These are phyloP conservation scores for Vulpes lagopus DNA, from an alignment of 2,113 vertebrate genomes.

Conservation along the genomic window DNA sequence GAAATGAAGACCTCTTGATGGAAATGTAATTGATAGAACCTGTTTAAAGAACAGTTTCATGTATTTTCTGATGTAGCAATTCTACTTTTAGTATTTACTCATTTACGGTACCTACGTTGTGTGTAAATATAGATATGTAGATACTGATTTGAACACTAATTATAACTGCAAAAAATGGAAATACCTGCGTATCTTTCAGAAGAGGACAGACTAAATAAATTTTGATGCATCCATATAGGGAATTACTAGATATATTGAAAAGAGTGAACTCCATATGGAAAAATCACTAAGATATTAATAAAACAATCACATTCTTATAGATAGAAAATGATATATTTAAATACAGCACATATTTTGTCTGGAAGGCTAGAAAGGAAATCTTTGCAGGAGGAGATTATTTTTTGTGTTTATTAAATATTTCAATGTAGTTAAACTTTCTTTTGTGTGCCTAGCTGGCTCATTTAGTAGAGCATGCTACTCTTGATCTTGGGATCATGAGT, in stretches of 20 bases:
- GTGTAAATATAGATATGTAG: background rate
- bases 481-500: background rate
- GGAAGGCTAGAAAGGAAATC: background rate
- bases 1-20: background rate
- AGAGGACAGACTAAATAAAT: background rate
- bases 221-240: background rate
- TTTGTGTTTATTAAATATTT: conserved; percentile 46
- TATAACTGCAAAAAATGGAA: background rate
- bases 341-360: background rate
- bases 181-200: background rate
- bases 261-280: background rate
- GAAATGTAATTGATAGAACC: background rate
- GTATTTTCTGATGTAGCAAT: background rate
- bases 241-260: background rate
- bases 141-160: background rate
- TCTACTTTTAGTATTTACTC: background rate
- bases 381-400: background rate
- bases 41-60: background rate
- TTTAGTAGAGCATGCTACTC: background rate
- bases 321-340: background rate
- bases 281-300: conserved; percentile 8
- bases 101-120: background rate
- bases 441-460: background rate
- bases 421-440: background rate
- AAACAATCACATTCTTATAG: background rate